Conservation (phyloP, 2,888 invertebrate species). For the Oscheius myriophilus region DNA sequence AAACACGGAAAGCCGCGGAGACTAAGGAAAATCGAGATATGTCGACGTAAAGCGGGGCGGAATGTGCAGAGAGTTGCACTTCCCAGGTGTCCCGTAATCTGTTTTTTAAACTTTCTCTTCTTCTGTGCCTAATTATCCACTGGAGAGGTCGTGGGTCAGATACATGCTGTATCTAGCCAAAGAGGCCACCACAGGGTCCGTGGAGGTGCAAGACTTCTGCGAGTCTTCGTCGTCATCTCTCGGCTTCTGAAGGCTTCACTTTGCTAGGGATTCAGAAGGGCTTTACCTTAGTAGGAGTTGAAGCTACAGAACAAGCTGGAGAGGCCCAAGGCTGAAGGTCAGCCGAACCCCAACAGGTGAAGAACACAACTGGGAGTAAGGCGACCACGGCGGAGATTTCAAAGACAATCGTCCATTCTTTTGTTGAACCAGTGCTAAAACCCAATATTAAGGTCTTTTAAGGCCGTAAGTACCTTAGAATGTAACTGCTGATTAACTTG, state of each 20-base stretch:
- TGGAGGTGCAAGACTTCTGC: slow-evolving; percentile 39
- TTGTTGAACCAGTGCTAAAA: slow-evolving; percentile 49
- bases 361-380: slow-evolving; percentile 66
- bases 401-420: slow-evolving; percentile 67
- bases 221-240: slow-evolving; percentile 44
- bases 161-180: slow-evolving; percentile 52
- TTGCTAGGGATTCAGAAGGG: not conserved
- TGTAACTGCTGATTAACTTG: slow-evolving; percentile 62
- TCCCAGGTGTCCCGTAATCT: no score
- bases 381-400: slow-evolving; percentile 66
- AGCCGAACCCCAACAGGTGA: slow-evolving; percentile 59
- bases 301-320: slow-evolving; percentile 3
- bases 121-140: slow-evolving; percentile 19
- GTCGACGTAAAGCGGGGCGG: no score
- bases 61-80: no score
- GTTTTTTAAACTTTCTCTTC: no score
- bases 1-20: no score
- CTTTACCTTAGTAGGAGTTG: slow-evolving; percentile 16
- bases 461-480: slow-evolving; percentile 41
- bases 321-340: slow-evolving; percentile 46
- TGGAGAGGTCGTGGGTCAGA: slow-evolving; percentile 33
- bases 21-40: no score
- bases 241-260: slow-evolving; percentile 18
- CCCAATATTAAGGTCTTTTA: not conserved
- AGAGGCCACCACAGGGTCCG: slow-evolving; percentile 39